phyloP scores from a whole-genome alignment of 2,113 vertebrate genomes.

The Gallinago jamesoni region DNA sequence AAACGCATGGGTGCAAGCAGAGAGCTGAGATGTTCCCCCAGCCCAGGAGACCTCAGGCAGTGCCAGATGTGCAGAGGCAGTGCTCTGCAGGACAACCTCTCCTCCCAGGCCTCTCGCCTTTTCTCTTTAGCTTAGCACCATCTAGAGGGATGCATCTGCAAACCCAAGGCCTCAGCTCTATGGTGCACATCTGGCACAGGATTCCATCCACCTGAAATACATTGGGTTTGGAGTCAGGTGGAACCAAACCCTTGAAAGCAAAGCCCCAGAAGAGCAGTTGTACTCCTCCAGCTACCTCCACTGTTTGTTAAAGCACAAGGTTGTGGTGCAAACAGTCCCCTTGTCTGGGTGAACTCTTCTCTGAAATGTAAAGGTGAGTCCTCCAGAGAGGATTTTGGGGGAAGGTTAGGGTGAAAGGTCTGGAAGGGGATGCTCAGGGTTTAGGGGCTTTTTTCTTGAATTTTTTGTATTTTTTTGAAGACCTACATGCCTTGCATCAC shows the following conservation, averaged over 20 bases:
- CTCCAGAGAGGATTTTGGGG: background rate
- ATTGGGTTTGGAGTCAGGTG: rapidly evolving
- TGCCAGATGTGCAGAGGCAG: background rate
- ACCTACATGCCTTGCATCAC: background rate
- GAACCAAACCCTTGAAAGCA: background rate
- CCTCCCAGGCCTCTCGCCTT: background rate
- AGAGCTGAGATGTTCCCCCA: background rate
- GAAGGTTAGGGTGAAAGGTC: rapidly evolving
- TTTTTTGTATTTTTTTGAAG: background rate
- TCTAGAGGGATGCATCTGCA: conserved; percentile 51
- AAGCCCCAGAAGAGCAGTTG: background rate
- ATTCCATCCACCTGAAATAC: background rate
- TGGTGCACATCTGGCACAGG: background rate
- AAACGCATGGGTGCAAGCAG: rapidly evolving
- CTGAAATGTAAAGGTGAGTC: background rate
- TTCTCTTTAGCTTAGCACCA: conserved; percentile 69
- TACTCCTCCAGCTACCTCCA: rapidly evolving
- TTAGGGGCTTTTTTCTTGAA: rapidly evolving
- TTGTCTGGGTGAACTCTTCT: background rate
- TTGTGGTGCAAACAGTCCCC: background rate
- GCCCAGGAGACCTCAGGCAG: background rate
- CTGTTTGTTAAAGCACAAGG: background rate
- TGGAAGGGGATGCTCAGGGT: background rate
- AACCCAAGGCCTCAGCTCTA: background rate
- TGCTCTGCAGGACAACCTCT: background rate